phyloP scores from a whole-genome alignment of 2,113 vertebrate species.

The Clarias magur region DNA sequence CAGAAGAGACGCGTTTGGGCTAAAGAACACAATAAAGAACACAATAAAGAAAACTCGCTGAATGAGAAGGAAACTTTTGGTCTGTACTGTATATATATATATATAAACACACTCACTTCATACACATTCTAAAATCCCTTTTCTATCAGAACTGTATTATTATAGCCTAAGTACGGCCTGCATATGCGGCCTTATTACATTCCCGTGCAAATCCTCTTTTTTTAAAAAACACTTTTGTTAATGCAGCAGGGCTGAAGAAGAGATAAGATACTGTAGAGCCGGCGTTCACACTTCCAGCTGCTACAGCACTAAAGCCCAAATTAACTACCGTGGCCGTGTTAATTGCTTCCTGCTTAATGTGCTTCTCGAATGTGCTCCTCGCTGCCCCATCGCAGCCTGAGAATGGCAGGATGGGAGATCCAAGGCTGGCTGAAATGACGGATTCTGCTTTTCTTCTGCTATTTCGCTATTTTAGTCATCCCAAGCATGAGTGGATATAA shows the following conservation, averaged over 20 bases:
- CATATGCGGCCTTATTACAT: conserved; percentile 74
- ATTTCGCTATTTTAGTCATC: conserved; percentile 61
- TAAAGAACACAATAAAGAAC: too few species aligned
- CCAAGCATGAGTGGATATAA: conserved; percentile 72
- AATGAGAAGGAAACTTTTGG: too few species aligned
- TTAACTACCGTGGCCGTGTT: conserved; percentile 77
- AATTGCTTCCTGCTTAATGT: conserved; percentile 81
- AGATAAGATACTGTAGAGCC: conserved; percentile 75
- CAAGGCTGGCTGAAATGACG: conserved; percentile 73
- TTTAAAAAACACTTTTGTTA: conserved; percentile 67
- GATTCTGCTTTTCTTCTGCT: conserved; percentile 57
- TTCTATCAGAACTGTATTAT: conserved; percentile 59
- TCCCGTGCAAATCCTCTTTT: conserved; percentile 72
- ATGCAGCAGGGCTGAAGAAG: conserved; percentile 70
- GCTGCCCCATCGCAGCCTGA: conserved; percentile 71
- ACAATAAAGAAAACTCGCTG: too few species aligned
- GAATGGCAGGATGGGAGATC: conserved; percentile 63
- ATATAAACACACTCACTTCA: background rate
- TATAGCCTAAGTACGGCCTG: conserved; percentile 62
- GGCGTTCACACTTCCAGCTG: conserved; percentile 67
- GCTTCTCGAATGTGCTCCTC: conserved; percentile 70
- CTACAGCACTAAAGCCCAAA: conserved; percentile 75
- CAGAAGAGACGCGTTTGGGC: too few species aligned
- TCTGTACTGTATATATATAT: background rate
- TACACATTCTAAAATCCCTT: conserved; percentile 28